Evolutionary conservation across 2,888 invertebrate genomes (phyloP), one percentile per base, ranked within the genome.

Genomic region (Ditula angustiorana): DNA sequence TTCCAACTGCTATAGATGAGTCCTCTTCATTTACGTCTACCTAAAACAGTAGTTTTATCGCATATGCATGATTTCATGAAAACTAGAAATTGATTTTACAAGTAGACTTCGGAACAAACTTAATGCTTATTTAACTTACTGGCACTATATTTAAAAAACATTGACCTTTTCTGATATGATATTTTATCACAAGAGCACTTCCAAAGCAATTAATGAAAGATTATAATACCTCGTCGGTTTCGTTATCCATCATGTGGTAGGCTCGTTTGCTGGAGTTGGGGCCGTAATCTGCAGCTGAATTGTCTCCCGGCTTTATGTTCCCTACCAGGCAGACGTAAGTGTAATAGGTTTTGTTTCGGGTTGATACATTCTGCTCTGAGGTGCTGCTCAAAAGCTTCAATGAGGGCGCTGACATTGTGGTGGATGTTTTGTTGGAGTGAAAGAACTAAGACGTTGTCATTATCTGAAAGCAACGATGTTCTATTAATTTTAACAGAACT

Each of bases 291-390:
- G 69, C 65, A 37, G 62, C 44, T 28, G 67, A 59, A 41, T 67
- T 67, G 23, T 73, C 72, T 16, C 67, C 72, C n/a, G 85, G 85
- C 44, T 77, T 82, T 26, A 82, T 73, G 33, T 83, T 81, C 61
- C 85, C 82, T 37, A 88, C 69, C 44, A 87, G 80, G 71, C 90
- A 90, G 37, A 88, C 84, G 60, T 90, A 90, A 19, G 41, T 8
- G 19, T 16, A 41, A 4, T 41, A 41, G 19, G 19, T 19, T 19
- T 41, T 41, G 41, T 19, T 41, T 10, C 19, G 16, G 1, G 85
- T 85, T 46, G 82, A 78, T 61, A 75, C 83, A 11, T 88, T 90
- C 67, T 89, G 88, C 50, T 88, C 89, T 1, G 89, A 88, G 13
- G 77, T 80, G 65, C 87, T 90, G 66, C 74, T 81, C 10, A 78